These are phyloP conservation scores for Sinocyclocheilus grahami DNA, from an alignment of 2,113 vertebrate species.

Conservation along the genomic window DNA sequence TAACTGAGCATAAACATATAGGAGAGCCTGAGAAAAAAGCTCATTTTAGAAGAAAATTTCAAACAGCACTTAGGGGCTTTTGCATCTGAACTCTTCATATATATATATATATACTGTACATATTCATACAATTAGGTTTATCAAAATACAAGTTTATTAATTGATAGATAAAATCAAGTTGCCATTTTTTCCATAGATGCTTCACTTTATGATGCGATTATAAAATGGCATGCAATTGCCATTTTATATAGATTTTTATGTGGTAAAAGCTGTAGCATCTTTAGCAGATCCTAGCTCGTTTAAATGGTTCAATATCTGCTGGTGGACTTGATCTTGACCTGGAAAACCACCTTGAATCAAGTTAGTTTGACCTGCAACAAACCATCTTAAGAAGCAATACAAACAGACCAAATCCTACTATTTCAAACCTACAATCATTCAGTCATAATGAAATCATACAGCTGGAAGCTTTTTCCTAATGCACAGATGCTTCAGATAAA, in stretches of 20 bases:
- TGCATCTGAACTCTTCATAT: too few species aligned
- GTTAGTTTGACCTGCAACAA: not conserved
- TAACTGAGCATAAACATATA: too few species aligned
- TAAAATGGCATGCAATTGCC: not conserved
- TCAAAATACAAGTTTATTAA: too few species aligned
- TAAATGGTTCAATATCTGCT: not conserved
- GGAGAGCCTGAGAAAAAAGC: too few species aligned
- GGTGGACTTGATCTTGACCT: not conserved
- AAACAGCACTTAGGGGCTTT: too few species aligned
- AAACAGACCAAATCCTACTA: not conserved
- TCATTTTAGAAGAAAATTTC: too few species aligned
- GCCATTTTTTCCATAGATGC: not conserved
- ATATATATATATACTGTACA: too few species aligned
- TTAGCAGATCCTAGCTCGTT: not conserved
- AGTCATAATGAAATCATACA: not conserved
- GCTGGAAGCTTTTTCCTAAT: not conserved
- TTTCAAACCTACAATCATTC: too few species aligned
- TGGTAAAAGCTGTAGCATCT: not conserved
- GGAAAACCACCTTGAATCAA: not conserved
- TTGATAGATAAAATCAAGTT: not conserved
- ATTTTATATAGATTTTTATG: not conserved
- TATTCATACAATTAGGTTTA: too few species aligned
- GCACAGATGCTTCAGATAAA: constrained; percentile 9
- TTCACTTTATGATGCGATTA: not conserved
- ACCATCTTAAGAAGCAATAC: not conserved